Conservation (phyloP, 1,140 invertebrate genomes). For the honey bee (Apis mellifera) region Amel_HAv3.1 CM009938.2:7806001-7806500, state of each 20-base stretch:
- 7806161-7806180: slow-evolving; percentile 33
- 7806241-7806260: slow-evolving; percentile 40
- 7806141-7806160: slow-evolving; percentile 56
- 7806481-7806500: slow-evolving; percentile 49
- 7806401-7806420: slow-evolving; percentile 57
- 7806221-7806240: slow-evolving; percentile 26
- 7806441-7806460: slow-evolving; percentile 63
- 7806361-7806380: slow-evolving; percentile 60
- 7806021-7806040: slow-evolving; percentile 72
- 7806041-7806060: slow-evolving; percentile 64
- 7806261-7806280: slow-evolving; percentile 30
- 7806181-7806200: slow-evolving; percentile 29
- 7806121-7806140: slow-evolving; percentile 34
- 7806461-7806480: slow-evolving; percentile 64
- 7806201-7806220: slow-evolving; percentile 45
- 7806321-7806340: slow-evolving; percentile 56
- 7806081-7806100: slow-evolving; percentile 69
- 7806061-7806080: slow-evolving; percentile 45
- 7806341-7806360: slow-evolving; percentile 64
- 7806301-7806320: slow-evolving; percentile 42
- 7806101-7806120: slow-evolving; percentile 49
- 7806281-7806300: slow-evolving; percentile 44
- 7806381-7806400: slow-evolving; percentile 56
- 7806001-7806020: slow-evolving; percentile 79
- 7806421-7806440: slow-evolving; percentile 59